Evolutionary conservation across 2,797 vertebrate genomes (phyloP).

Genomic region (Leptoclinus maculatus): DNA sequence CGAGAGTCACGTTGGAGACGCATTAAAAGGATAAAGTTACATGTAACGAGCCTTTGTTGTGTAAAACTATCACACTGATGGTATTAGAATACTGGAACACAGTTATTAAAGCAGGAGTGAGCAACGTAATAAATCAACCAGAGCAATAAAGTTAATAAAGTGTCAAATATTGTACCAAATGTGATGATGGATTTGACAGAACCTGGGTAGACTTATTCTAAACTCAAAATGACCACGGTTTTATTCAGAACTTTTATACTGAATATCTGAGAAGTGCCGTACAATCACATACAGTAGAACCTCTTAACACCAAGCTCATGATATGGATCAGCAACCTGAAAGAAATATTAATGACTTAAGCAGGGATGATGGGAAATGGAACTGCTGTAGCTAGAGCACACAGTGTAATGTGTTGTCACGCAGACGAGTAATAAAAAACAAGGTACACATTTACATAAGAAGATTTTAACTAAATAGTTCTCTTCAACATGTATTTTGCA

Average conservation of each 20-base stretch:
- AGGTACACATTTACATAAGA: background rate
- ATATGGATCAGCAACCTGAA: conserved; percentile 46
- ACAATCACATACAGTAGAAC: conserved; percentile 15
- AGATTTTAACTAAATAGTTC: background rate
- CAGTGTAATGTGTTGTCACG: background rate
- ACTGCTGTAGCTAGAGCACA: background rate
- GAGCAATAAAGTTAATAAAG: background rate
- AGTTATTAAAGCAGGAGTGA: background rate
- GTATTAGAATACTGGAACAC: conserved; percentile 24
- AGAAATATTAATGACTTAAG: conserved; percentile 40
- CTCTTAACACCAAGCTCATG: conserved; percentile 45
- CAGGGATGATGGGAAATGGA: conserved; percentile 24
- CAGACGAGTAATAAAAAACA: background rate
- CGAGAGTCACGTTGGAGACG: background rate
- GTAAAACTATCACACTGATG: conserved; percentile 23
- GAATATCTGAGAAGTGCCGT: conserved; percentile 3
- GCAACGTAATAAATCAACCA: conserved; percentile 8
- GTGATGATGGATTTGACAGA: conserved; percentile 6
- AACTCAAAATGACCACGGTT: background rate
- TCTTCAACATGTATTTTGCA: background rate
- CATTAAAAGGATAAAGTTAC: background rate
- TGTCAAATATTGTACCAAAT: background rate
- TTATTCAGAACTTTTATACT: conserved; percentile 8
- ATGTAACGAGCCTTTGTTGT: conserved; percentile 36
- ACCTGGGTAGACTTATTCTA: background rate